Percentiles rank a stretch among this genome's conserved stretches.
These are phyloP conservation scores for Coreius guichenoti DNA, from an alignment of 2,797 vertebrate species.

Conservation along the genomic window DNA sequence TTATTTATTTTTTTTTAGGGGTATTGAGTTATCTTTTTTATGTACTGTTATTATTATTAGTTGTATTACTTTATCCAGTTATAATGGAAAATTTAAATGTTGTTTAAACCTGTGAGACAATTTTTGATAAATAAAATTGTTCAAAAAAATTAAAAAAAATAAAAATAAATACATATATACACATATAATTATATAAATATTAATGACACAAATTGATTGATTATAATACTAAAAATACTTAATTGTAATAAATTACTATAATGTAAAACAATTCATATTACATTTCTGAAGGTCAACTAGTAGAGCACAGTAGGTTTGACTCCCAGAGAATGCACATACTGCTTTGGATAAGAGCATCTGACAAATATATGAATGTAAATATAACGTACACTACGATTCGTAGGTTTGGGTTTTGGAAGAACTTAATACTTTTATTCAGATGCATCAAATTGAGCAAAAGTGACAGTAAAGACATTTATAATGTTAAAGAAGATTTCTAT, in stretches of 20 bases:
- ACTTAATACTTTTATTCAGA: background rate
- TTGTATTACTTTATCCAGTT: no score
- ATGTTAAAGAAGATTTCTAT: background rate
- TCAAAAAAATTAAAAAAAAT: no score
- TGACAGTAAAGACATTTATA: background rate
- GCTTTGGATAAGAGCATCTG: background rate
- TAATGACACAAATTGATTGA: background rate
- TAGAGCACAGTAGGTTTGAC: background rate
- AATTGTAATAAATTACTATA: background rate
- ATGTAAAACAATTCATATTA: background rate
- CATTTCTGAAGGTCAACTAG: background rate
- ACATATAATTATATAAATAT: no score
- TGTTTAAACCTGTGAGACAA: no score
- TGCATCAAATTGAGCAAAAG: background rate
- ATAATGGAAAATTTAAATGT: no score
- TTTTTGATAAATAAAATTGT: no score
- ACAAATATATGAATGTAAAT: background rate
- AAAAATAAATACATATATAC: no score
- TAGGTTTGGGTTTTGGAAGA: background rate
- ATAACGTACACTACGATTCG: background rate
- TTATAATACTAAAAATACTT: background rate
- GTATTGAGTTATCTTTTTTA: no score
- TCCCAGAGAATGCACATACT: background rate
- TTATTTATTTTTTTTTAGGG: background rate
- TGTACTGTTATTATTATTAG: no score